phyloP scores from a whole-genome alignment of 2,888 invertebrate species.

The Tachina fera region DNA sequence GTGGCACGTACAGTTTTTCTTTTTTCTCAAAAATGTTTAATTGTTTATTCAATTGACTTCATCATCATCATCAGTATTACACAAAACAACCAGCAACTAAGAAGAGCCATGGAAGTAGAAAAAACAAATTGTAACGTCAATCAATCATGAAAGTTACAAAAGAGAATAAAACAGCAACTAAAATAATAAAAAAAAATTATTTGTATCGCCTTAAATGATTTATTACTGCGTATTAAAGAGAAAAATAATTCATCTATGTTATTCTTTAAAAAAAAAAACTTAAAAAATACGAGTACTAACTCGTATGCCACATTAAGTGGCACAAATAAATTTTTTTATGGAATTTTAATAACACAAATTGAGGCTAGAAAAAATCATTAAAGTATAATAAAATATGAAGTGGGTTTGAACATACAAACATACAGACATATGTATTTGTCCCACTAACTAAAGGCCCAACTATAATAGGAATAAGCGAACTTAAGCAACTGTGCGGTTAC shows the following conservation, averaged over 20 bases:
- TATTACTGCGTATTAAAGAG: slow-evolving; percentile 50
- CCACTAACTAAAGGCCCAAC: no score
- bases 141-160: slow-evolving; percentile 62
- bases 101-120: slow-evolving; percentile 28
- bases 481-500: no score
- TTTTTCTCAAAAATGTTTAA: slow-evolving; percentile 37
- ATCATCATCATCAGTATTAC: slow-evolving; percentile 34
- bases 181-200: not conserved
- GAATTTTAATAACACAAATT: slow-evolving; percentile 5
- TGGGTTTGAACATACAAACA: not conserved
- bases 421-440: not conserved
- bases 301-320: slow-evolving; percentile 43
- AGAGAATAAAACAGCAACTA: slow-evolving; percentile 25
- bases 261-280: not conserved
- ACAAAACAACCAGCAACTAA: slow-evolving; percentile 27
- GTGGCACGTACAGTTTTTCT: slow-evolving; percentile 41
- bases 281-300: not conserved
- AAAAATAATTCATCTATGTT: not conserved
- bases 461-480: no score
- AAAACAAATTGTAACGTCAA: slow-evolving; percentile 66
- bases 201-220: slow-evolving; percentile 56
- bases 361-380: slow-evolving; percentile 13
- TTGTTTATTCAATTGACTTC: slow-evolving; percentile 57
- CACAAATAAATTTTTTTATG: slow-evolving; percentile 3
- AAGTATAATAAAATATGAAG: slow-evolving; percentile 9